Evolutionary conservation across 2,888 invertebrate species (phyloP), one percentile per base, ranked within the genome.

Genomic region (Lasioglossum lativentre): DNA sequence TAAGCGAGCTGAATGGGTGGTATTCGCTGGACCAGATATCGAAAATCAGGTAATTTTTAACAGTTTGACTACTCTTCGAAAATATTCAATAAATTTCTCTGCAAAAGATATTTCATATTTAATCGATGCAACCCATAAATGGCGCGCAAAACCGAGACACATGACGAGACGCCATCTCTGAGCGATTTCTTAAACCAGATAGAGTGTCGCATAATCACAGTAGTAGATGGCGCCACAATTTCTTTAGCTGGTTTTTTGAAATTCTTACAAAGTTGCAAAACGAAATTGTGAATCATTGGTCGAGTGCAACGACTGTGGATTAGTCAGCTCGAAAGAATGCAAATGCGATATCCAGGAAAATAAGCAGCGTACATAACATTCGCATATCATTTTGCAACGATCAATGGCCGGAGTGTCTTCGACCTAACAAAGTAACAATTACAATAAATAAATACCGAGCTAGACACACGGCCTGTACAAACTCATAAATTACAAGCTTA

Each of bases 211-310:
- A 5, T 34, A 23, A 23, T 3, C 2, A 6, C 34, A 2, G 6
- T 47, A 90, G 91, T 47, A 90, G 91, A 83, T 90, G 90, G 90
- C 91, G 86, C 87, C 82, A 86, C 78, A 14, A n/a, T 14, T 27
- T 30, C 75, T 0, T 4, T 73, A 4, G n/a, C 68, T 63, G 23
- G 42, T 66, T 63, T 59, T n/a, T 16, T n/a, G 76, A 63, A 80
- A 75, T 27, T n/a, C 19, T 52, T 12, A 47, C 27, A 34, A 71
- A 77, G 38, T 59, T 59, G 63, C 75, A 6, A 47, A 63, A 72
- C 8, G 63, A 66, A 78, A 82, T 75, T n/a, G 42, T 75, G 42
- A 72, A n/a, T 74, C 19, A 66, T 70, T 56, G n/a, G 23, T 66
- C 30, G 45, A 40, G 23, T 47, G 82, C 59, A 47, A 19, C n/a